Percentiles rank a stretch among this genome's conserved stretches.
These are phyloP conservation scores for Trichogramma evanescens DNA, from an alignment of 2,888 invertebrate species.

Conservation along the genomic window DNA sequence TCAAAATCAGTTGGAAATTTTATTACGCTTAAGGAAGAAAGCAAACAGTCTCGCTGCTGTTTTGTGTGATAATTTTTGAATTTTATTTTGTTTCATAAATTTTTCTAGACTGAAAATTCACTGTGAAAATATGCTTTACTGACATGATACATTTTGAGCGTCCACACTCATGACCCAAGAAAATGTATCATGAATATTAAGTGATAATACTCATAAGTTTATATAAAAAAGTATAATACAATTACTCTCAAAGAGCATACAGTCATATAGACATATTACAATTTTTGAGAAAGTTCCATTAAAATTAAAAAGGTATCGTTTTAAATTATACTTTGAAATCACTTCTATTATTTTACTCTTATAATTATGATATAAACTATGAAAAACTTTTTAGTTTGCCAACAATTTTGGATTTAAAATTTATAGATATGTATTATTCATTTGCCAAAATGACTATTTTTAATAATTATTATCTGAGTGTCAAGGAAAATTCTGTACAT, in stretches of 20 bases:
- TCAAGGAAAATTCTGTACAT: neutral
- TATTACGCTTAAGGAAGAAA: conserved; percentile 21
- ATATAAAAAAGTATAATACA: neutral
- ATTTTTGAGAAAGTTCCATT: neutral
- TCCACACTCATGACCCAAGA: no score
- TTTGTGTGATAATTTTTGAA: conserved; percentile 6
- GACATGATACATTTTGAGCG: no score
- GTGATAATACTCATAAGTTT: no score
- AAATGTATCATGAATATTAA: no score
- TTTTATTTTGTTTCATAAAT: no score
- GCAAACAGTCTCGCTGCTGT: conserved; percentile 11
- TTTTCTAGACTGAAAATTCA: no score
- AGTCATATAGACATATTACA: neutral
- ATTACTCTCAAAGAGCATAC: neutral
- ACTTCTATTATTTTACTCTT: neutral
- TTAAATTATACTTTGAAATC: neutral
- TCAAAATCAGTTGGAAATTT: conserved; percentile 18
- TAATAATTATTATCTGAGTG: neutral
- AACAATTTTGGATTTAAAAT: no score
- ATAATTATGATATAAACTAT: neutral
- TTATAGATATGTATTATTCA: neutral
- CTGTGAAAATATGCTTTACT: no score
- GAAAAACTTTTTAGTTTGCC: no score
- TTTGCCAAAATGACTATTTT: neutral
- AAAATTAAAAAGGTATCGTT: neutral